Base-by-base conservation (phyloP, 2,888 invertebrate genomes). In the Nematopogon swammerdamellus region DNA sequence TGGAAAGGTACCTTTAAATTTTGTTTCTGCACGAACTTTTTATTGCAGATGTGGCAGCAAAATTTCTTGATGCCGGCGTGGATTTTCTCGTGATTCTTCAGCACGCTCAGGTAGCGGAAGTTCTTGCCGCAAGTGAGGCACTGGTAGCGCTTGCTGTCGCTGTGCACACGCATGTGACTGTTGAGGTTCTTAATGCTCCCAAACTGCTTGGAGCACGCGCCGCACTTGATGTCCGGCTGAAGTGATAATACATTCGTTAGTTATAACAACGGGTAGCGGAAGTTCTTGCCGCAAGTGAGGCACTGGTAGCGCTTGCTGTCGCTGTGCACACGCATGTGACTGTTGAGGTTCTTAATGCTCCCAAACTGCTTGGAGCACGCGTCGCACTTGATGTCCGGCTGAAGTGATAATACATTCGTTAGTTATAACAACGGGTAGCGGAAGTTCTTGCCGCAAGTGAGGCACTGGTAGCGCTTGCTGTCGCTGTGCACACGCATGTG, bases 1-100 rank as follows among this genome's bases (percentile, higher is more conserved):
- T 25, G 8, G 25, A 25, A 25, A 8, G 4, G 56, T 53, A 80
- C 80, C 72, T 79, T 76, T 25, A 80, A 65, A 59, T 79, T 80
- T 56, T 70, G 70, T 2, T 65, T 64, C 57, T 79, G 79, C 36
- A 76, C 72, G 54, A 79, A 76, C 58, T 68, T 81, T 59, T 79
- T 82, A 64, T 87, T 85, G 59, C 89, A 90, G 45, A 87, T 72
- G 58, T 87, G 85, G 58, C 89, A 90, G 14, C 84, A 80, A 57
- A 84, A 86, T 53, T 87, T 85, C 62, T 87, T 88, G 30, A 86
- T 70, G 0, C 87, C 88, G 1, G 82, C 80, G 58, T 89, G 89
- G 18, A 87, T 88, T 54, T 85, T 73, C 60, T 88, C 87, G 58
- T 89, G 89, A 58, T 88, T 88, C 59, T 83, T 83, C 46, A 89